These are phyloP conservation scores for Fregata magnificens DNA, from an alignment of 2,113 vertebrate genomes.

Conservation along the genomic window DNA sequence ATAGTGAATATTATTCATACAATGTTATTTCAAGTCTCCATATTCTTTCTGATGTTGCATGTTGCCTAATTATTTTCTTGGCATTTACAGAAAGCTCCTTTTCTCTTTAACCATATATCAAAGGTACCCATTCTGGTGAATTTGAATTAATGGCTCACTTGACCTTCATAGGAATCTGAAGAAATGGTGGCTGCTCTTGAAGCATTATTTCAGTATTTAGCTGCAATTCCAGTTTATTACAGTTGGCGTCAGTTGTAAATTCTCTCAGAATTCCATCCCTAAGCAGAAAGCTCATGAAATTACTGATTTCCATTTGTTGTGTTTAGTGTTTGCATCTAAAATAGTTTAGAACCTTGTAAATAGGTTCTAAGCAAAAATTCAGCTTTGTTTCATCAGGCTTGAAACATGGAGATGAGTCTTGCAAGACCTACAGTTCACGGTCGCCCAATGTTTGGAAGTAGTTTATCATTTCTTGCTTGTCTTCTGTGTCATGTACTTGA, in stretches of 20 bases:
- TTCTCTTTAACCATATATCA: not conserved
- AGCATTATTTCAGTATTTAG: not conserved
- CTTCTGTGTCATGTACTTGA: not conserved
- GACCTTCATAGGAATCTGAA: not conserved
- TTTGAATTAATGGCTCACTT: not conserved
- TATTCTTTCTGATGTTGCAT: not conserved
- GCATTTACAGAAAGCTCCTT: not conserved
- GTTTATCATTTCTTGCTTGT: not conserved
- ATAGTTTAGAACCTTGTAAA: not conserved
- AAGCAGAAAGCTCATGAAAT: not conserved
- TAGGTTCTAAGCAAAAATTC: not conserved
- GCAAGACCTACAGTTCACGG: not conserved
- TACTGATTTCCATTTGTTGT: not conserved
- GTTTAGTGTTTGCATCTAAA: not conserved
- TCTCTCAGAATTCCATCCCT: not conserved
- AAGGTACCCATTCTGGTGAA: not conserved
- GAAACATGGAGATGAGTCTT: not conserved
- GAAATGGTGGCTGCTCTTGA: not conserved
- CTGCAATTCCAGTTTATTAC: not conserved
- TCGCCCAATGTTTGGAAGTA: not conserved
- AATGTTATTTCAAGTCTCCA: not conserved
- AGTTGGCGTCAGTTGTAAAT: slow-evolving; percentile 17
- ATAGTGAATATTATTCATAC: not conserved
- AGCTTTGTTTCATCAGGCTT: not conserved
- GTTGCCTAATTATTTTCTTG: not conserved